Evolutionary conservation across 1,140 invertebrate species (phyloP), one percentile per base, ranked within the genome.

Genomic region (Hylyphantes graminicola): DNA sequence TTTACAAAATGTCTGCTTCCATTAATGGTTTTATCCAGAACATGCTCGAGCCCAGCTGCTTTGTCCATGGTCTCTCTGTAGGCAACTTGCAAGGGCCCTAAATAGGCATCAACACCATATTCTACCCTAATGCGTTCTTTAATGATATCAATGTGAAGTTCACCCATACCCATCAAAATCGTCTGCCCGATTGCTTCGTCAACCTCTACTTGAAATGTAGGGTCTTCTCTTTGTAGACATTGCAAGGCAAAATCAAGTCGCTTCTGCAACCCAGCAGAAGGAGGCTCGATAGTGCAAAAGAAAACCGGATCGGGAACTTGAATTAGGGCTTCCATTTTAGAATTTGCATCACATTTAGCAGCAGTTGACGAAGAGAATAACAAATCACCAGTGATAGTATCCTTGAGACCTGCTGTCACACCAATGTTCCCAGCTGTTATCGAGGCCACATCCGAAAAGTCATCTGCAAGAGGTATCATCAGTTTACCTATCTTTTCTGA

Each of bases 241-340:
- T 91, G 90, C n/a, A 99, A 91, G 0, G 97, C 97, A 35, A 91
- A 89, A 70, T 99, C 97, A 86, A 99, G 90, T 7, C 93, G 89
- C 68, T 91, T 91, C 89, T 97, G 95, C 61, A 93, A 92, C 0
- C 93, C 91, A 77, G 94, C 88, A 76, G 95, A 96, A 0, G 96
- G 94, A 0, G 97, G 94, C 91, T 99, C 98, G 74, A 99, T 94
- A 0, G 96, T 96, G 89, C 98, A 99, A 88, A 98, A 97, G 90
- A 98, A 99, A 0, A 99, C 98, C 1, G 98, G 97, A 87, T 97
- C 94, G 0, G 96, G 96, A 83, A 97, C 90, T 65, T 92, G 91
- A 2, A 94, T 91, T 11, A 35, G 55, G 7, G 72, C 19, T 5
- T 15, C 51, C 59, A 35, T 35, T 68, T 19, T 15, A 10, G 9